Evolutionary conservation across 2,797 vertebrate genomes (phyloP).

Genomic region (Periparus ater): DNA sequence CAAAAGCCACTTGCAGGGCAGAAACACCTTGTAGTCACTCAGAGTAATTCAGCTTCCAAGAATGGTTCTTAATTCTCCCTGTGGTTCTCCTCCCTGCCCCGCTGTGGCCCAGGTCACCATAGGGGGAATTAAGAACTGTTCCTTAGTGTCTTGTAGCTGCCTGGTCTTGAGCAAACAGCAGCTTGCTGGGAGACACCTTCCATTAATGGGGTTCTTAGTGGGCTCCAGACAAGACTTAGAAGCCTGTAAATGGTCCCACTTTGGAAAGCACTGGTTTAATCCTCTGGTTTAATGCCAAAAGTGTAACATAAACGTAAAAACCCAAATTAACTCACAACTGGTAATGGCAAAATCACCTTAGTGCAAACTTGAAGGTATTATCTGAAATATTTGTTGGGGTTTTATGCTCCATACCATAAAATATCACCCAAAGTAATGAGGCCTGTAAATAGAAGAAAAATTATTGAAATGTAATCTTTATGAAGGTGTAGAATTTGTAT

Average conservation of each 20-base stretch:
- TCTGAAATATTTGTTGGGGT: not conserved
- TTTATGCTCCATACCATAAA: not conserved
- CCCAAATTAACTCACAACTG: not conserved
- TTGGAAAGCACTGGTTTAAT: not conserved
- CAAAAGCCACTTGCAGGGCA: not conserved
- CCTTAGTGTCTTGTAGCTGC: not conserved
- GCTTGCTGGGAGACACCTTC: not conserved
- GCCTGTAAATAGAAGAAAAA: not conserved
- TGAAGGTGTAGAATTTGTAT: not conserved
- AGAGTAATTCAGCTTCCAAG: too few relatives aligned
- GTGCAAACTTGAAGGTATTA: not conserved
- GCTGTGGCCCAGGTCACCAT: rapidly evolving
- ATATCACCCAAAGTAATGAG: not conserved
- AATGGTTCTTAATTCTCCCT: not conserved
- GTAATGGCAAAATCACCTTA: not conserved
- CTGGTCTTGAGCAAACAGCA: not conserved
- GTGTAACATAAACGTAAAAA: not conserved
- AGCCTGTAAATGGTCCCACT: not conserved
- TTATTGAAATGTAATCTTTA: not conserved
- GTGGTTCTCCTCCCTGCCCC: not conserved
- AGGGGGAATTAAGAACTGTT: not conserved
- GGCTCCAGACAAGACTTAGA: not conserved
- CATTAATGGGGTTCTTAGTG: rapidly evolving
- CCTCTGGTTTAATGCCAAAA: not conserved
- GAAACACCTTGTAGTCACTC: too few relatives aligned